These are phyloP conservation scores for Eubasilissa splendida DNA, from an alignment of 2,888 invertebrate species.

Conservation along the genomic window DNA sequence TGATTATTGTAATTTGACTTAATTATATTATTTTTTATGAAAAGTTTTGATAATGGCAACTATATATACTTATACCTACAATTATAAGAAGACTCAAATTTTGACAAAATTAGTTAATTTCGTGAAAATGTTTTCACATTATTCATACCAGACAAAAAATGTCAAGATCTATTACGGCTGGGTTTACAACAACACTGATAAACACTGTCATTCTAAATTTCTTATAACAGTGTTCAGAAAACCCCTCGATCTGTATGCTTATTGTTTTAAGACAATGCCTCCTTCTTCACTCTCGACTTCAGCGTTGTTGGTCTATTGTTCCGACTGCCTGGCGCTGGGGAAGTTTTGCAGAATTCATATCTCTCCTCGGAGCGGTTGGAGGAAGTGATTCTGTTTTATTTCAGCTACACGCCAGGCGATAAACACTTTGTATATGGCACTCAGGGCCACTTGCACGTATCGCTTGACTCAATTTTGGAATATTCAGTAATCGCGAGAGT, in stretches of 20 bases:
- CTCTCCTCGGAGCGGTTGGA: slow-evolving; percentile 47
- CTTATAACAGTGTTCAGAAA: slow-evolving; percentile 37
- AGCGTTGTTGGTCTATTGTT: slow-evolving; percentile 50
- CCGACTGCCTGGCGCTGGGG: slow-evolving; percentile 27
- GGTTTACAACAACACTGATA: background rate
- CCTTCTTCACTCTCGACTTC: slow-evolving; percentile 49
- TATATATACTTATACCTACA: no score
- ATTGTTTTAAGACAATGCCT: slow-evolving; percentile 52
- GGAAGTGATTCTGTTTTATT: slow-evolving; percentile 55
- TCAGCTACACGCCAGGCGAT: slow-evolving; percentile 38
- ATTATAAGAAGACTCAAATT: no score
- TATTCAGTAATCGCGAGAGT: slow-evolving; percentile 17
- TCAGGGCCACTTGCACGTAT: slow-evolving; percentile 1
- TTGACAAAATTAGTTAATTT: no score
- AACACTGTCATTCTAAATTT: slow-evolving; percentile 30
- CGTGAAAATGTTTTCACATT: no score
- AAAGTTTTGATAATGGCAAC: no score
- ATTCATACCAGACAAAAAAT: no score
- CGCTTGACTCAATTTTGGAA: slow-evolving; percentile 18
- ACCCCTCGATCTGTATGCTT: slow-evolving; percentile 47
- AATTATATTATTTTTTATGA: no score
- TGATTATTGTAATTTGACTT: no score
- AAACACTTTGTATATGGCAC: slow-evolving; percentile 37
- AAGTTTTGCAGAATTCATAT: slow-evolving; percentile 50
- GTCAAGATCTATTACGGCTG: no score